Evolutionary conservation across 2,797 vertebrate species (phyloP), one percentile per base, ranked within the genome.

Genomic region (Enteromius viviparus): DNA sequence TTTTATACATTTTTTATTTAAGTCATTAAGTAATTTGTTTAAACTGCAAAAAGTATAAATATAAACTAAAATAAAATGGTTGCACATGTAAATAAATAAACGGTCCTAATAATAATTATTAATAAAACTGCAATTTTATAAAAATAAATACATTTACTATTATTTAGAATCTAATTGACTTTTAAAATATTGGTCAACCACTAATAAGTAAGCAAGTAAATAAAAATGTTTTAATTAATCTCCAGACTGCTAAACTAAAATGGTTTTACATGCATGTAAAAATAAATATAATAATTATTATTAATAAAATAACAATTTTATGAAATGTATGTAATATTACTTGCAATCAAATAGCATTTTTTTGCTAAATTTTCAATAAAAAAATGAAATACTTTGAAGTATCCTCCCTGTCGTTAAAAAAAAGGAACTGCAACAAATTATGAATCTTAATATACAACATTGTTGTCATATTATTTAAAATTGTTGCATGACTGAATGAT

Each of bases 341-440:
- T 34, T 34, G 1, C 34, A 34, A 34, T 34, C 34, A 34, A 6
- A 34, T 6, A 34, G 26, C 26, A 26, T 26, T 26, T 26, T 26
- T 26, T 26, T 26, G 26, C 26, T 26, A 26, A 26, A 26, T 26
- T 26, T 26, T 26, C 26, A 26, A 1, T 26, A 26, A 26, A 26
- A 26, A 5, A 34, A 34, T 34, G 4, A 34, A 68, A 69, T 14
- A 1, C 21, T 23, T 1, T 70, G 10, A 5, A 14, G 21, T 7
- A 47, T 26, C 9, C 23, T 26, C n/a, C 6, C 68, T 69, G 17
- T 47, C 9, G 14, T 45, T 70, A 70, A 42, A 68, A 68, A 42
- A 32, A 32, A 32, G 34, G 7, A 51, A 49, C 8, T n/a, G 21
- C 82, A 76, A 74, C 26, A 49, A 74, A 80, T 71, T 58, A 45